phyloP scores from a whole-genome alignment of 2,888 invertebrate species.

The Sabellastarte sp. region DNA sequence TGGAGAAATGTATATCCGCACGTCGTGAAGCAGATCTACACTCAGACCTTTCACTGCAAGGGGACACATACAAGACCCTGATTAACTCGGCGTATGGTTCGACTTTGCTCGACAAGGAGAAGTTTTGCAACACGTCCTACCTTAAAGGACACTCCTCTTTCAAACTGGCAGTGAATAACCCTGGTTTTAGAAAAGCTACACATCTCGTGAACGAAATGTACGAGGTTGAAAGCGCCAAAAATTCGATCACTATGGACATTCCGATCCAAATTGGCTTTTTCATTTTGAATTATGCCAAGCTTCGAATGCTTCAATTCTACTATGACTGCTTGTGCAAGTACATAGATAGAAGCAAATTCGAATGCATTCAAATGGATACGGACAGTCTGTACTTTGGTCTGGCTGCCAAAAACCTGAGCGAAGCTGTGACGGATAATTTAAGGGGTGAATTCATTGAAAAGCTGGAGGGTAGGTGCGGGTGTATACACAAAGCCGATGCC shows the following conservation, averaged over 20 bases:
- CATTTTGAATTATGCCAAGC: background rate
- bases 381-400: background rate
- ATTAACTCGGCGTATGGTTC: conserved; percentile 27
- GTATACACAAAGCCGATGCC: background rate
- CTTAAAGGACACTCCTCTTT: background rate
- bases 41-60: conserved; percentile 14
- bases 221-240: conserved; percentile 1
- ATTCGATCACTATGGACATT: background rate
- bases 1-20: conserved; percentile 13
- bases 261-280: background rate
- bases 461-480: background rate
- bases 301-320: background rate
- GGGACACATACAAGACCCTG: conserved; percentile 20
- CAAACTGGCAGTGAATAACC: background rate
- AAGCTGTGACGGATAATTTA: background rate
- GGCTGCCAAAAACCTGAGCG: background rate
- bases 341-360: background rate
- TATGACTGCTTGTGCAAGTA: conserved; percentile 1
- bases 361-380: conserved; percentile 2
- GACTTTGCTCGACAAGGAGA: conserved; percentile 22
- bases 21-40: conserved; percentile 20
- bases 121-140: background rate
- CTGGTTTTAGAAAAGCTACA: background rate
- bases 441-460: background rate
- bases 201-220: background rate